phyloP scores from a whole-genome alignment of 2,888 invertebrate genomes.

The Drosophila formosana region DNA sequence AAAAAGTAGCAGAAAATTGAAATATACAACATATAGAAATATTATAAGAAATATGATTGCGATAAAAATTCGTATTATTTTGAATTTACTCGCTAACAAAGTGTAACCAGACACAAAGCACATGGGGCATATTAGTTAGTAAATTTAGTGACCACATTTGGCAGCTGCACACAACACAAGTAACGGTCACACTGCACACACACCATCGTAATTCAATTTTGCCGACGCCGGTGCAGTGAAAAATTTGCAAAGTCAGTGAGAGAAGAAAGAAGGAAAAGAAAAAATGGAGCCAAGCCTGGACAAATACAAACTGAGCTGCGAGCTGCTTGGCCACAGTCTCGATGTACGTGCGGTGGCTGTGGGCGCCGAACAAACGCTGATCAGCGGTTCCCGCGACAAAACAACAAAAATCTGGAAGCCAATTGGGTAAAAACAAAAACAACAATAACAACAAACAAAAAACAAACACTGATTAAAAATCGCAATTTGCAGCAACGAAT shows the following conservation, averaged over 20 bases:
- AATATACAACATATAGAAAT: too few relatives aligned
- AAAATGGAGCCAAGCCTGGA: slow-evolving; percentile 78
- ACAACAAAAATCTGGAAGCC: slow-evolving; percentile 95
- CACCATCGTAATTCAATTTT: not conserved
- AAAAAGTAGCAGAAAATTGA: too few relatives aligned
- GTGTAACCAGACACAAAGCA: too few relatives aligned
- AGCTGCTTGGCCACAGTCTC: slow-evolving; percentile 91
- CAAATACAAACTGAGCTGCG: slow-evolving; percentile 92
- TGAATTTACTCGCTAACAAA: too few relatives aligned
- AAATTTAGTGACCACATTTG: not conserved
- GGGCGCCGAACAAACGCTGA: slow-evolving; percentile 88
- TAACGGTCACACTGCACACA: not conserved
- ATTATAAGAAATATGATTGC: too few relatives aligned
- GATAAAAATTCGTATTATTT: too few relatives aligned
- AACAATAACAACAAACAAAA: not conserved
- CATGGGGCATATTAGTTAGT: not conserved
- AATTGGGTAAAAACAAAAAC: slow-evolving; percentile 86
- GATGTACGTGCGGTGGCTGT: slow-evolving; percentile 91
- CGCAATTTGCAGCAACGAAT: slow-evolving; percentile 86
- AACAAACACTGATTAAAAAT: not conserved
- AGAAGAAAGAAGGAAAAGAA: slow-evolving; percentile 29
- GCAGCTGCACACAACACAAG: not conserved
- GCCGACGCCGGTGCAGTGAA: slow-evolving; percentile 33
- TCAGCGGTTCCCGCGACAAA: slow-evolving; percentile 95
- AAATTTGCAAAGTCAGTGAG: slow-evolving; percentile 49